These are phyloP conservation scores for Melanotaenia trifasciata DNA, from an alignment of 2,797 vertebrate species.

Conservation along the genomic window DNA sequence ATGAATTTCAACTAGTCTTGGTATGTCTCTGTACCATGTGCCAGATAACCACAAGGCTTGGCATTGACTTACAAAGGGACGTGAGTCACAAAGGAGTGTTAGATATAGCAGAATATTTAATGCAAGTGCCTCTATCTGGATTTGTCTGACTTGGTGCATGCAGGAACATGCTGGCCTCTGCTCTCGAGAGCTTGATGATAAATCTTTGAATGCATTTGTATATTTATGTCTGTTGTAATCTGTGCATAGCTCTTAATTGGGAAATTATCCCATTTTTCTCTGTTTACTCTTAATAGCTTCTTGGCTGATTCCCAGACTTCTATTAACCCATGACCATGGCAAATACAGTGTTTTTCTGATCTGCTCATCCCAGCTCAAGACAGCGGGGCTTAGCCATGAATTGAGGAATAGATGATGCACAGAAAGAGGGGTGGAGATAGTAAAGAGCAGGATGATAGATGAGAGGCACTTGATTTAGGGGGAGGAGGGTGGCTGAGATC, in stretches of 20 bases:
- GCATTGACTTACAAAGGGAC: constrained; percentile 48
- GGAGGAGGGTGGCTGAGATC: constrained; percentile 50
- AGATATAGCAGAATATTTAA: constrained; percentile 58
- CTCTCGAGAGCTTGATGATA: background rate
- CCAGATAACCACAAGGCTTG: constrained; percentile 4
- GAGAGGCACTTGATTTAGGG: constrained; percentile 59
- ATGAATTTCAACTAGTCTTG: background rate
- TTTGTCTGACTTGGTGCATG: constrained; percentile 40
- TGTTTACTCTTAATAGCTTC: constrained; percentile 27
- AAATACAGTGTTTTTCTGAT: constrained; percentile 19
- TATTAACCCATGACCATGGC: constrained; percentile 39
- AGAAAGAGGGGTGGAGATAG: constrained; percentile 34
- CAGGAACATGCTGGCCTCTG: constrained; percentile 3
- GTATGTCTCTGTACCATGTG: background rate
- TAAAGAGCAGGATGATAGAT: constrained; percentile 51
- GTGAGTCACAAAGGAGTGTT: constrained; percentile 54
- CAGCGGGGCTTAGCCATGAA: background rate
- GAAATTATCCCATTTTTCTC: constrained; percentile 31
- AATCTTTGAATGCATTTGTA: constrained; percentile 8
- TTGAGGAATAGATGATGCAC: constrained; percentile 37
- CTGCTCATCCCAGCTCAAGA: constrained; percentile 18
- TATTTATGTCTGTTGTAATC: constrained; percentile 13
- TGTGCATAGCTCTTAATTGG: constrained; percentile 25
- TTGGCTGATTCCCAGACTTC: constrained; percentile 36
- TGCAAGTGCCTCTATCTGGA: constrained; percentile 34